Base-by-base conservation (phyloP, 2,113 vertebrate genomes). In the Columba livia region DNA sequence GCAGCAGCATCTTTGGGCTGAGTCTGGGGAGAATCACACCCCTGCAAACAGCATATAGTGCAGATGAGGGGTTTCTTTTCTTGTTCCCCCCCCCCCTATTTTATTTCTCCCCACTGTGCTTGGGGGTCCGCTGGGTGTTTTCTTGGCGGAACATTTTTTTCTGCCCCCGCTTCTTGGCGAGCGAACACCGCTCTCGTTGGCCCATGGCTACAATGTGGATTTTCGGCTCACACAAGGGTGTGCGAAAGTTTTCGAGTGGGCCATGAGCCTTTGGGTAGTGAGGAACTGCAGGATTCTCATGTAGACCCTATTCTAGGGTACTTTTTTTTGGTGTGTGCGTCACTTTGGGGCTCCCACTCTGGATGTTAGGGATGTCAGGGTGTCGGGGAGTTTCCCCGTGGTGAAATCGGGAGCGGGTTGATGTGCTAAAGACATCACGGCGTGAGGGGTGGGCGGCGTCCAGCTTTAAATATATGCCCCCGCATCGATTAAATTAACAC, bases 401-500 rank as follows among this genome's bases (percentile, higher is more conserved):
- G 88, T 91, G 94, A 85, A 93, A 95, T n/a, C n/a, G 51, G 17
- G 44, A 47, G 44, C 44, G 44, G 44, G 44, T 16, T 47, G 44
- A 19, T 19, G 44, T 47, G 69, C 93, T 88, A 48, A 95, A 95
- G 95, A 93, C 79, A 61, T 80, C 85, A 91, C 71, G 77, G 73
- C 53, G 40, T 61, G 82, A 96, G 64, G 78, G 62, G 78, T 79
- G 88, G 83, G 85, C n/a, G 66, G 54, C 48, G 86, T 53, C 82
- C 92, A 87, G 88, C 93, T 88, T 94, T 50, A 88, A 90, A 93
- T 91, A 86, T 73, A 96, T n/a, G 12, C 48, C 90, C 83, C 90
- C 65, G 85, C 90, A 95, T 62, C 88, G 60, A 71, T 91, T 91
- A 94, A 93, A 97, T 74, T 84, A 96, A 91, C 95, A 88, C 74